A percentile compares a stretch with the other conserved stretches of the same genome.
These are phyloP conservation scores for Leptestheria dahalacensis DNA, from an alignment of 1,140 invertebrate species.

Conservation along the genomic window DNA sequence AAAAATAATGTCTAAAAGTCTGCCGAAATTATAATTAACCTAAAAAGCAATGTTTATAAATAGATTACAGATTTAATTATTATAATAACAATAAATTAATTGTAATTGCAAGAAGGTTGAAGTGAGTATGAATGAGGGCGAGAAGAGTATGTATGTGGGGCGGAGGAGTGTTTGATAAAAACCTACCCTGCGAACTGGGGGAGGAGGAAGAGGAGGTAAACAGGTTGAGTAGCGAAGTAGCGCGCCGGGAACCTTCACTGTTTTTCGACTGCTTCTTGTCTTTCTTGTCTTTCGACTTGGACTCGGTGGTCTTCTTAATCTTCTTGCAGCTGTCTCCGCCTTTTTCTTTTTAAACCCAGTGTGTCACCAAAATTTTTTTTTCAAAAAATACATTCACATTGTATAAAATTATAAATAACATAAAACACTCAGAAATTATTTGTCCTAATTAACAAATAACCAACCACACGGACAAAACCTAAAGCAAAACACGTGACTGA, in stretches of 20 bases:
- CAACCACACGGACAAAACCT: background rate
- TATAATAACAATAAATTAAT: too few species aligned
- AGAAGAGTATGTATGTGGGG: too few species aligned
- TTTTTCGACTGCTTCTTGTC: slow-evolving; percentile 8
- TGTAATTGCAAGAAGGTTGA: background rate
- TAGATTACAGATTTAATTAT: too few species aligned
- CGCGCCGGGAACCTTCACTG: slow-evolving; percentile 54
- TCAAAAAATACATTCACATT: too few species aligned
- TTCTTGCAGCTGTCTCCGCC: background rate
- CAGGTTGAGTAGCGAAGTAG: slow-evolving; percentile 82
- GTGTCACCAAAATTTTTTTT: too few species aligned
- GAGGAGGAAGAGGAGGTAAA: slow-evolving; percentile 69
- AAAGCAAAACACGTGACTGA: too few species aligned
- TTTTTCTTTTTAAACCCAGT: slow-evolving; percentile 6
- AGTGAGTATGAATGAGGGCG: slow-evolving; percentile 5
- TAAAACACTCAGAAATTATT: too few species aligned
- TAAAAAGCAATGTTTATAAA: too few species aligned
- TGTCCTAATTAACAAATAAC: too few species aligned
- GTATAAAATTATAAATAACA: too few species aligned
- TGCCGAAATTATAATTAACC: too few species aligned
- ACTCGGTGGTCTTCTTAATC: background rate
- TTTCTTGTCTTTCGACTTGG: background rate
- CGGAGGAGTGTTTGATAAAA: slow-evolving; percentile 22
- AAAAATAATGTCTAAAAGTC: too few species aligned
- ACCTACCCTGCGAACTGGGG: slow-evolving; percentile 48